Conservation (phyloP, 2,113 vertebrate species). For the Leptosomus discolor region DNA sequence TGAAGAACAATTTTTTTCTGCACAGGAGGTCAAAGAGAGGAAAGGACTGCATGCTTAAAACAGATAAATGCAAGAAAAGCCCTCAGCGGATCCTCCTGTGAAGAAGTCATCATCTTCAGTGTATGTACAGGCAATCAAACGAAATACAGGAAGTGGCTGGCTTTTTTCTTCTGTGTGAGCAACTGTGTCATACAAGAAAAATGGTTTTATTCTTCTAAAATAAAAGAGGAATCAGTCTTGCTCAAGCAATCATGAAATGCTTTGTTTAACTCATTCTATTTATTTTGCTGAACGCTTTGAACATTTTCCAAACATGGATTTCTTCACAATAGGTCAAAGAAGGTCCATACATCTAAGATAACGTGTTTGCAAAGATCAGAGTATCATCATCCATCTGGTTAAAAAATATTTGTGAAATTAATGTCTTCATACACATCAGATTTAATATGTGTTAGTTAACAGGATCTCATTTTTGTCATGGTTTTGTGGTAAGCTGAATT, state of each 20-base stretch:
- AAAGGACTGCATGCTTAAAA: background rate
- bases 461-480: background rate
- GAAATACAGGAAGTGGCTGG: background rate
- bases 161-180: background rate
- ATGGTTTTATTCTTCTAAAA: background rate
- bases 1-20: background rate
- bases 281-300: background rate
- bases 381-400: background rate
- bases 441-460: background rate
- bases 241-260: background rate
- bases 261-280: background rate
- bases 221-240: background rate
- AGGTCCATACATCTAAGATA: background rate
- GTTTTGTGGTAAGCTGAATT: background rate
- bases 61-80: background rate
- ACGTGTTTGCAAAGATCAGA: background rate
- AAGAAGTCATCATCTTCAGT: background rate
- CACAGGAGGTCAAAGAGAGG: background rate
- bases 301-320: background rate
- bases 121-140: background rate
- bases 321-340: background rate
- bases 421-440: background rate
- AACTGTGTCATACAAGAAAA: background rate
- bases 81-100: background rate
- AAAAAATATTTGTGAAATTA: background rate